phyloP scores from a whole-genome alignment of 2,888 invertebrate genomes.

The Helobdella robusta region DNA sequence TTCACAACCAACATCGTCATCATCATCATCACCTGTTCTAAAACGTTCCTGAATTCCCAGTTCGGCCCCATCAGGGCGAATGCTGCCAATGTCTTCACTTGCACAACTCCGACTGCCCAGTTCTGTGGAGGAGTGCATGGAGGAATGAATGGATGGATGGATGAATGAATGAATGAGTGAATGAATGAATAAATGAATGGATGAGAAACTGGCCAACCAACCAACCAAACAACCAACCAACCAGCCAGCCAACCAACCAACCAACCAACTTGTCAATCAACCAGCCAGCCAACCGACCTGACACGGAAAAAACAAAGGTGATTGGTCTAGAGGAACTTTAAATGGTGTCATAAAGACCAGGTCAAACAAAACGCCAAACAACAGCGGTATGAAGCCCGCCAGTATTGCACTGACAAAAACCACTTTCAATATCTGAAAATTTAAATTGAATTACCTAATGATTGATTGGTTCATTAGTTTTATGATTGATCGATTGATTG shows the following conservation, averaged over 20 bases:
- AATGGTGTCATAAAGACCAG: conserved; percentile 78
- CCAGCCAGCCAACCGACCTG: no score
- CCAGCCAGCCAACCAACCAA: no score
- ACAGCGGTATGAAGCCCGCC: conserved; percentile 73
- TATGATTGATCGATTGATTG: no score
- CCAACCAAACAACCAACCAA: no score
- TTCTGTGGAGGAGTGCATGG: conserved; percentile 55
- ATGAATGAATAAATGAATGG: background rate
- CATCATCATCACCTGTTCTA: conserved; percentile 61
- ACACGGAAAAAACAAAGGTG: conserved; percentile 59
- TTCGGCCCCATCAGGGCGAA: conserved; percentile 91
- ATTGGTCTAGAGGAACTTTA: conserved; percentile 80
- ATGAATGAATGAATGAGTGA: background rate
- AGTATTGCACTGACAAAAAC: conserved; percentile 62
- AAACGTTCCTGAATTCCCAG: conserved; percentile 82
- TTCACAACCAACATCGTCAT: no score
- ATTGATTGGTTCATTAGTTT: no score
- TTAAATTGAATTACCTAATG: no score
- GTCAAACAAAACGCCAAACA: conserved; percentile 84
- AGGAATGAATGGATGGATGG: background rate
- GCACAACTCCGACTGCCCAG: conserved; percentile 93
- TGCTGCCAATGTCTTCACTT: conserved; percentile 93
- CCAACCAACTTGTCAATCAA: no score
- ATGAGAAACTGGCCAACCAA: no score
- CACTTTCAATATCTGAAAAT: conserved; percentile 61